A percentile compares a stretch with the other conserved stretches of the same genome.
phyloP scores from a whole-genome alignment of 2,797 vertebrate genomes.

The Hipposideros larvatus region DNA sequence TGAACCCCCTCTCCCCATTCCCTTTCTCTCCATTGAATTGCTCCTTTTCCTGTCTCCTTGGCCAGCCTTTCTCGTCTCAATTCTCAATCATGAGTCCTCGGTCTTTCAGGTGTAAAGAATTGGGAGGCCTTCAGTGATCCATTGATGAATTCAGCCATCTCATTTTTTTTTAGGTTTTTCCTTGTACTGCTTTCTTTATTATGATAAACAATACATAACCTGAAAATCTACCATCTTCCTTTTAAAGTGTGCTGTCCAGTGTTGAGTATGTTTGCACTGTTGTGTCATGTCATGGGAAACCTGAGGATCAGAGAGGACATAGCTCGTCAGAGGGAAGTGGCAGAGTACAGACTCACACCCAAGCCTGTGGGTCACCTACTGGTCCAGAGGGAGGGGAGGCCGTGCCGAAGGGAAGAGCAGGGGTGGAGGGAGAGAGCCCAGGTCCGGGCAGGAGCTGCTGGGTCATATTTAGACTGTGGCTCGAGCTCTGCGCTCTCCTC shows the following conservation, averaged over 20 bases:
- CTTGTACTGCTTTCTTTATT: background rate
- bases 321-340: background rate
- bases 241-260: background rate
- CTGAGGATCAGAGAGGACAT: background rate
- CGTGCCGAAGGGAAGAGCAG: accelerated
- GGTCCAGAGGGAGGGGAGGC: background rate
- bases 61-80: background rate
- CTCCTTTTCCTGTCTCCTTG: background rate
- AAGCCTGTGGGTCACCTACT: background rate
- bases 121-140: background rate
- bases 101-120: background rate
- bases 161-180: background rate
- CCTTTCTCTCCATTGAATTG: background rate
- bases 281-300: background rate
- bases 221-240: background rate
- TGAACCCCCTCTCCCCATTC: accelerated
- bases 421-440: background rate
- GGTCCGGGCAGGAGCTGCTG: accelerated
- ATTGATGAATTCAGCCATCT: background rate
- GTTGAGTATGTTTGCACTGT: background rate
- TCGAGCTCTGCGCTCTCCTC: background rate
- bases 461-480: background rate
- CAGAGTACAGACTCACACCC: background rate
- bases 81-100: background rate
- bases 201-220: background rate